These are phyloP conservation scores for Lordiphosa andalusiaca DNA, from an alignment of 2,888 invertebrate species.

Conservation along the genomic window DNA sequence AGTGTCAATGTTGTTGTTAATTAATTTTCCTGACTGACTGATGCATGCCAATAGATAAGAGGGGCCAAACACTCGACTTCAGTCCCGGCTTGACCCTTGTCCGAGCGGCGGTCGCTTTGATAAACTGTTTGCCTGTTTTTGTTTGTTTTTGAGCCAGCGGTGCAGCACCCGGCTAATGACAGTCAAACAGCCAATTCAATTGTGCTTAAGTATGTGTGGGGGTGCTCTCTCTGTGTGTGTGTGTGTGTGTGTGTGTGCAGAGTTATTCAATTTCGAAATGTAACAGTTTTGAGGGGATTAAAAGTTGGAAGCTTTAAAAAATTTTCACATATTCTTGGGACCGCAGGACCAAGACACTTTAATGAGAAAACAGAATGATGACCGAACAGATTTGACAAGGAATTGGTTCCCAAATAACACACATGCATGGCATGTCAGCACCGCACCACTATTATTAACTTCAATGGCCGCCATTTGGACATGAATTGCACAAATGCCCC, in stretches of 20 bases:
- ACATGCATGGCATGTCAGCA: constrained; percentile 66
- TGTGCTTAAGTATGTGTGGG: constrained; percentile 10
- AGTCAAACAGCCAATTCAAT: constrained; percentile 47
- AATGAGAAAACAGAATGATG: too few species aligned
- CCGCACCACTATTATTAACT: constrained; percentile 46
- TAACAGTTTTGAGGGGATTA: constrained; percentile 10
- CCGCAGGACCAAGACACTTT: too few species aligned
- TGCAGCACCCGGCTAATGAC: constrained; percentile 59
- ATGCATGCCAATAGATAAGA: constrained; percentile 69
- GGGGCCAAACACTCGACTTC: constrained; percentile 11
- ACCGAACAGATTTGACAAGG: too few species aligned
- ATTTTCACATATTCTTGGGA: too few species aligned
- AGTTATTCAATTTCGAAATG: constrained; percentile 4
- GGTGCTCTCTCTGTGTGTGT: constrained; percentile 10
- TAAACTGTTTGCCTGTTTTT: constrained; percentile 49
- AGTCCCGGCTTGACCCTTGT: constrained; percentile 33
- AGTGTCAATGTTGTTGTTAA: constrained; percentile 76
- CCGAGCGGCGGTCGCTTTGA: constrained; percentile 41
- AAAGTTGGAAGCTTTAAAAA: background rate
- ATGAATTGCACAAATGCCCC: constrained; percentile 65
- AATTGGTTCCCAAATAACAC: background rate
- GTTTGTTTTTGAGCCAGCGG: constrained; percentile 14
- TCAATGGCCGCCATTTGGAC: constrained; percentile 44
- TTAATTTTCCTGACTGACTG: constrained; percentile 71
- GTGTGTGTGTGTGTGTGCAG: constrained; percentile 9